Evolutionary conservation across 2,888 invertebrate species (phyloP).

Genomic region (Drosophila pseudotalamancana): DNA sequence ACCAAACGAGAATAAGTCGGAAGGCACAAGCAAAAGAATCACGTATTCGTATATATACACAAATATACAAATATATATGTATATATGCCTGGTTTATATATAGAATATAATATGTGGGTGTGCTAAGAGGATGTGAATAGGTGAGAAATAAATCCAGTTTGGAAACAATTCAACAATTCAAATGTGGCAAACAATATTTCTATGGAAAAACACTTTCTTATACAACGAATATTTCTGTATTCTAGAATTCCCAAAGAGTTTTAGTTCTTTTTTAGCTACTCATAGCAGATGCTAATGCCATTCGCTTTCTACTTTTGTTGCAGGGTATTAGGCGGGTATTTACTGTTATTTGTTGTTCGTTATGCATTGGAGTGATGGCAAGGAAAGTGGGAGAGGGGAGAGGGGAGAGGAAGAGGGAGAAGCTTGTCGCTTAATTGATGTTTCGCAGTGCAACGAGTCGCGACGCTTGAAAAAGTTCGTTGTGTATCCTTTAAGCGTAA

Average conservation of each 20-base stretch:
- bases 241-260: background rate
- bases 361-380: constrained; percentile 5
- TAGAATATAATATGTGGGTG: background rate
- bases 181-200: background rate
- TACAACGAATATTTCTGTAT: no score
- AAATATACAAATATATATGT: background rate
- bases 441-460: constrained; percentile 23
- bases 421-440: constrained; percentile 44
- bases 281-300: no score
- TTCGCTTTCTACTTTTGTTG: background rate
- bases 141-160: background rate
- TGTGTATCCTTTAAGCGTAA: constrained; percentile 65
- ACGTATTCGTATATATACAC: background rate
- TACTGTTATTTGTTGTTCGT: constrained; percentile 12
- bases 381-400: background rate
- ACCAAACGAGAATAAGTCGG: background rate
- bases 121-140: background rate
- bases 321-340: background rate
- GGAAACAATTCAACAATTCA: background rate
- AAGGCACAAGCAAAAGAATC: background rate
- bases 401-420: background rate
- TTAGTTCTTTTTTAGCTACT: background rate
- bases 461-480: constrained; percentile 59
- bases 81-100: background rate
- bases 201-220: background rate